Percentiles rank a stretch among this genome's conserved stretches.
Conservation (phyloP, 2,113 vertebrate genomes). For the Siphamia tubifer region DNA sequence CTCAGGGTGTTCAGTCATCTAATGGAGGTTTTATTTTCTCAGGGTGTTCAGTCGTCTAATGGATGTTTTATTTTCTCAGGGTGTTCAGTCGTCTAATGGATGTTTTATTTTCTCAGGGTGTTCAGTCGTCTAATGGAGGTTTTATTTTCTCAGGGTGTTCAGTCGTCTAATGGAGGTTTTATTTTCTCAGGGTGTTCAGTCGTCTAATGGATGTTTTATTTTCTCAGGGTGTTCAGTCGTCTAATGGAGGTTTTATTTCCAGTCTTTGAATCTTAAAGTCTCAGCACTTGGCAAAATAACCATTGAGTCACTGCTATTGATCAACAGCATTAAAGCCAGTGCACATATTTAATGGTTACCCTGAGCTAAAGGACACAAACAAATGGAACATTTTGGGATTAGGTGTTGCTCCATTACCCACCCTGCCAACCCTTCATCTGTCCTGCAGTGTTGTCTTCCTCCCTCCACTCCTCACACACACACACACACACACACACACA, state of each 20-base stretch:
- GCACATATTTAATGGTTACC: constrained; percentile 29
- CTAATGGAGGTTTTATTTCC: constrained; percentile 55
- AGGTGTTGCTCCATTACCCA: not conserved
- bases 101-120: too few species aligned
- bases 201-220: too few species aligned
- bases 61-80: too few species aligned
- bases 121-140: too few species aligned
- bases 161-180: too few species aligned
- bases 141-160: too few species aligned
- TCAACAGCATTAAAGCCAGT: constrained; percentile 24
- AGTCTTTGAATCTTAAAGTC: constrained; percentile 17
- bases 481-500: too few species aligned
- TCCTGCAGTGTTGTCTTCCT: not conserved
- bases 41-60: too few species aligned
- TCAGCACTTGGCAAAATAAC: constrained; percentile 45
- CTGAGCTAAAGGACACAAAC: not conserved
- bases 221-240: constrained; percentile 18
- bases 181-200: too few species aligned
- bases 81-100: too few species aligned
- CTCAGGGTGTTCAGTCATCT: too few species aligned
- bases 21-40: too few species aligned
- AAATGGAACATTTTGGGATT: not conserved
- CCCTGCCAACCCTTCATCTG: not conserved
- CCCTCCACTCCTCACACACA: not conserved
- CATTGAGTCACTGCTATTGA: constrained; percentile 33